Evolutionary conservation across 2,888 invertebrate species (phyloP).

Genomic region (Hirtodrosophila confusa): DNA sequence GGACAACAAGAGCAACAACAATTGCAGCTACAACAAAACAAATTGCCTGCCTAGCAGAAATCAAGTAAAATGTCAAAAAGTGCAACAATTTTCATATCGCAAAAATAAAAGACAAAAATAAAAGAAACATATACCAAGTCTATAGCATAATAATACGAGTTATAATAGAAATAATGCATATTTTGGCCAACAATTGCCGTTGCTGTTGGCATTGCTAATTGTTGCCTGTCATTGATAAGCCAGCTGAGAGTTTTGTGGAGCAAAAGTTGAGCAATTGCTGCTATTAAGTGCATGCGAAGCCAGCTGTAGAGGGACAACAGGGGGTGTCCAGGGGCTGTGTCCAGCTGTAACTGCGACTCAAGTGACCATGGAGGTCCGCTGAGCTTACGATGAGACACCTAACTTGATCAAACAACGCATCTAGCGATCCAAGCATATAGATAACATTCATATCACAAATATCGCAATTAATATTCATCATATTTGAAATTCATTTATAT

Average conservation of each 20-base stretch:
- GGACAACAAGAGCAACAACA: slow-evolving; percentile 41
- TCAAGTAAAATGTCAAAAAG: slow-evolving; percentile 72
- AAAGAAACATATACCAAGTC: slow-evolving; percentile 11
- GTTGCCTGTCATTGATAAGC: slow-evolving; percentile 63
- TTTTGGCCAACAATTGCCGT: slow-evolving; percentile 23
- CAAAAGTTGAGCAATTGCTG: slow-evolving; percentile 34
- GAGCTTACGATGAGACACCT: too few species aligned
- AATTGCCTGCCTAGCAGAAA: slow-evolving; percentile 62
- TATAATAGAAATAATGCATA: slow-evolving; percentile 44
- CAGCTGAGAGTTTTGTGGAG: slow-evolving; percentile 39
- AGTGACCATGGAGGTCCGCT: too few species aligned
- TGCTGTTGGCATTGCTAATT: slow-evolving; percentile 53
- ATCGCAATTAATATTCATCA: too few species aligned
- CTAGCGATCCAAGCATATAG: too few species aligned
- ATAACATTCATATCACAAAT: too few species aligned
- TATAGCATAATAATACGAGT: slow-evolving; percentile 12
- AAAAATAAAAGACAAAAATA: slow-evolving; percentile 3
- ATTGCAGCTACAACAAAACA: slow-evolving; percentile 50
- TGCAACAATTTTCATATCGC: slow-evolving; percentile 53
- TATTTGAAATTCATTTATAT: too few species aligned
- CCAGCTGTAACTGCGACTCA: too few species aligned
- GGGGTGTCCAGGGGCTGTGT: neutral
- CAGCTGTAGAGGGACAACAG: neutral
- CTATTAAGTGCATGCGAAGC: slow-evolving; percentile 50
- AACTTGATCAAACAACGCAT: too few species aligned